Conservation (phyloP, 2,113 vertebrate genomes). For the Scolopax mira region DNA sequence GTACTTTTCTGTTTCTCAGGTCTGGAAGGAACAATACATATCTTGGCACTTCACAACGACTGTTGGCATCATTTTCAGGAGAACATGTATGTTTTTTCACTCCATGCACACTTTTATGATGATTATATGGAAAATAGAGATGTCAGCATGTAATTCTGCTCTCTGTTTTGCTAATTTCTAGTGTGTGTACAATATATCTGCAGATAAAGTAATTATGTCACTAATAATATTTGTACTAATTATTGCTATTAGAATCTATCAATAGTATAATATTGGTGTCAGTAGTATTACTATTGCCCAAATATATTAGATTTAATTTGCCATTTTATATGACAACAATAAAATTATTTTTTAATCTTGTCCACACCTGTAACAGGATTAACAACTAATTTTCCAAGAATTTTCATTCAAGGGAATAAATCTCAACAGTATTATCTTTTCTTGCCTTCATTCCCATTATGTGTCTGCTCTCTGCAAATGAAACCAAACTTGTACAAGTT, state of each 20-base stretch:
- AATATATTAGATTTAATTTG: neutral
- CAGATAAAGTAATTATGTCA: neutral
- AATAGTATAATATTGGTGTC: neutral
- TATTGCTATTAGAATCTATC: neutral
- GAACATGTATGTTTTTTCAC: neutral
- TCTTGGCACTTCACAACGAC: neutral
- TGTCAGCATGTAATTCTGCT: neutral
- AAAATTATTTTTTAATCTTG: neutral
- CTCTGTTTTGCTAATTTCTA: neutral
- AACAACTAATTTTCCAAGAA: neutral
- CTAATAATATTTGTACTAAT: conserved; percentile 5
- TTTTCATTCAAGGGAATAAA: neutral
- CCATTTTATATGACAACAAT: neutral
- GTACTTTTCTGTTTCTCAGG: neutral
- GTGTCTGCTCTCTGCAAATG: neutral
- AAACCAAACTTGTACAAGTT: neutral
- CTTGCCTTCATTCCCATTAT: neutral
- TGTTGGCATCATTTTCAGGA: neutral
- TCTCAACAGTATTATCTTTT: neutral
- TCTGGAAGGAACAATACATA: neutral
- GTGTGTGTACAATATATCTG: neutral
- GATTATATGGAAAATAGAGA: neutral
- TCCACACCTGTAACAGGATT: neutral
- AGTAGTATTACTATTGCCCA: neutral
- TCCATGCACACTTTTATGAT: neutral